These are phyloP conservation scores for Polydrusus cervinus DNA, from an alignment of 2,888 invertebrate species.

Conservation along the genomic window DNA sequence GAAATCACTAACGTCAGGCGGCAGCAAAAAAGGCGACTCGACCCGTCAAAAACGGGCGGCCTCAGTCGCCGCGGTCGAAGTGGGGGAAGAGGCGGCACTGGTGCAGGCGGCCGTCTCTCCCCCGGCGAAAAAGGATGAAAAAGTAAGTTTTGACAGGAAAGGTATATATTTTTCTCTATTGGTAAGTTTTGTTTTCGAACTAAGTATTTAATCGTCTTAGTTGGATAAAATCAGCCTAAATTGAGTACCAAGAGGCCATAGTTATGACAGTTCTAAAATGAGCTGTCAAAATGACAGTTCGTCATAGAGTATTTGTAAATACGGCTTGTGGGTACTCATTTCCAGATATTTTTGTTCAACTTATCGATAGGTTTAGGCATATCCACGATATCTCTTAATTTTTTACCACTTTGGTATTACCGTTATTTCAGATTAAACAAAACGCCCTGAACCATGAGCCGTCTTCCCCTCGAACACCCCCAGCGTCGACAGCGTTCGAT, in stretches of 20 bases:
- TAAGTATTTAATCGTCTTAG: background rate
- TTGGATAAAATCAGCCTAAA: background rate
- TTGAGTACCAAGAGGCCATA: background rate
- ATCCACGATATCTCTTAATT: background rate
- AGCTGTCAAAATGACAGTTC: conserved; percentile 14
- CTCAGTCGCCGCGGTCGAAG: conserved; percentile 67
- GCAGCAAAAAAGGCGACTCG: conserved; percentile 72
- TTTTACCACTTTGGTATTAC: background rate
- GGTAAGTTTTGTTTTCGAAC: background rate
- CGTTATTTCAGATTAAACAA: conserved; percentile 27
- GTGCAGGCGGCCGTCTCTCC: conserved; percentile 72
- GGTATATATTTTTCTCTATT: background rate
- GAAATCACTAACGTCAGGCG: conserved; percentile 74
- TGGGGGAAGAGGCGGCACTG: conserved; percentile 74
- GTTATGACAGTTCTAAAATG: background rate
- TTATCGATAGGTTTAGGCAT: background rate
- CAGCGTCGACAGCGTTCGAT: conserved; percentile 59
- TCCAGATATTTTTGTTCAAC: background rate
- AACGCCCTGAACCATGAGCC: conserved; percentile 26
- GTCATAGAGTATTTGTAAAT: background rate
- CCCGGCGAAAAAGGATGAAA: conserved; percentile 71
- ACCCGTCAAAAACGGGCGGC: conserved; percentile 57
- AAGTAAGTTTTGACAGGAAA: conserved; percentile 6
- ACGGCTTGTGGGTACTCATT: background rate
- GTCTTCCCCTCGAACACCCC: conserved; percentile 47